Conservation (phyloP, 2,797 vertebrate species). For the Garrulus glandarius region DNA sequence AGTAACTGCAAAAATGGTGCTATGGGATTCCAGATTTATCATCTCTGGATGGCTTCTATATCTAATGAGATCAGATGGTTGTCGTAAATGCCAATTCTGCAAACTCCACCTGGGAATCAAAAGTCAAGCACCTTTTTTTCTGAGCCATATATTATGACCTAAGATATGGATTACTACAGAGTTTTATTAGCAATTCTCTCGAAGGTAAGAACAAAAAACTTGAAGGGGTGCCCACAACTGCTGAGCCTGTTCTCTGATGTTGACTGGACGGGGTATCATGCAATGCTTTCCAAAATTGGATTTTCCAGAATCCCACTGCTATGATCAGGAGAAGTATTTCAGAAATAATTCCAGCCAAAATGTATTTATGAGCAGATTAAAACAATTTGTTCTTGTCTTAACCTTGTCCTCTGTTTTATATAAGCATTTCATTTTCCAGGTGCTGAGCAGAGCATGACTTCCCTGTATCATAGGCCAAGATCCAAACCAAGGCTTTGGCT, state of each 20-base stretch:
- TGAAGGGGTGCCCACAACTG: not conserved
- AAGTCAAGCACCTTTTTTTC: not conserved
- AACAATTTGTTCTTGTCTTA: not conserved
- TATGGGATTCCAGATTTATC: not conserved
- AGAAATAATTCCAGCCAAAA: not conserved
- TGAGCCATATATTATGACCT: not conserved
- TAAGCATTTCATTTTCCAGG: constrained; percentile 6
- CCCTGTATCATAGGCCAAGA: not conserved
- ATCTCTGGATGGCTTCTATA: not conserved
- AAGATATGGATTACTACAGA: not conserved
- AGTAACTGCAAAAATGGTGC: not conserved
- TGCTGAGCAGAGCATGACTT: not conserved
- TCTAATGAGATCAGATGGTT: constrained; percentile 17
- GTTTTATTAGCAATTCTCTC: not conserved
- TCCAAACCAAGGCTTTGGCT: not conserved
- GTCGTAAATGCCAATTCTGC: not conserved
- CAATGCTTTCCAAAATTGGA: not conserved
- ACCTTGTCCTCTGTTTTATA: not conserved
- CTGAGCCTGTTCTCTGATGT: not conserved
- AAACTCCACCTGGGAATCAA: not conserved
- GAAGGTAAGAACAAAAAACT: not conserved
- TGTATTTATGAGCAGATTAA: not conserved
- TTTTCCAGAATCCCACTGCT: constrained; percentile 8
- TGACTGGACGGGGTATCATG: not conserved
- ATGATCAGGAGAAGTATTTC: not conserved